Base-by-base conservation (phyloP, 2,113 vertebrate genomes). In the Syngnathus floridae region DNA sequence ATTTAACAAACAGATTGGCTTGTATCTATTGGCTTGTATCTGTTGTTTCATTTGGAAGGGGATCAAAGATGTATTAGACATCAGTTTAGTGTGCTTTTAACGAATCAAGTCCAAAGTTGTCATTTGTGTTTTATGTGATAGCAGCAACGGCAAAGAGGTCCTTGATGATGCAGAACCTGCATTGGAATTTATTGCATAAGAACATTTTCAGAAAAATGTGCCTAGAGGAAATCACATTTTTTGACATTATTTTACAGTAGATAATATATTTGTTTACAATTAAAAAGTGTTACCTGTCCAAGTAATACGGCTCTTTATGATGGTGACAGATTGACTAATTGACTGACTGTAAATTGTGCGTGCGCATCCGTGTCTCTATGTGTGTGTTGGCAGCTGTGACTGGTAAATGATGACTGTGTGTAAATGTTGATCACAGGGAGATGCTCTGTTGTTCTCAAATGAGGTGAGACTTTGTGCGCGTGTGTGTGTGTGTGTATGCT, bases 401-500 rank as follows among this genome's bases (percentile, higher is more conserved):
- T 90, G 92, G 91, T 95, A 95, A 95, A 90, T 95, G 93, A 98
- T 95, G 93, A 93, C 93, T 94, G 93, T 93, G 95, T 97, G 93
- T 94, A 96, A 96, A 96, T 93, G 92, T 93, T 93, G 93, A 97
- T 95, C 93, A 94, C 93, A 93, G 91, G 91, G 93, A 95, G 93
- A 93, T 92, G 92, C 91, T 94, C 66, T 75, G 80, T 91, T 87
- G 90, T 90, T 91, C 88, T 90, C 91, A 91, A 93, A 87, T 88
- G 89, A 91, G 89, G 74, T 73, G 76, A 66, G 69, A 62, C 65
- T 70, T 79, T 67, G 78, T 65, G 60, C 69, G n/a, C 69, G 49
- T 49, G 41, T 71, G 19, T 68, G 62, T 70, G 49, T 49, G 41
- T 71, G 19, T 68, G 62, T 62, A 40, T 54, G 61, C 67, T 77